Conservation (phyloP, 2,113 vertebrate genomes). For the Psittacara wagleri region DNA sequence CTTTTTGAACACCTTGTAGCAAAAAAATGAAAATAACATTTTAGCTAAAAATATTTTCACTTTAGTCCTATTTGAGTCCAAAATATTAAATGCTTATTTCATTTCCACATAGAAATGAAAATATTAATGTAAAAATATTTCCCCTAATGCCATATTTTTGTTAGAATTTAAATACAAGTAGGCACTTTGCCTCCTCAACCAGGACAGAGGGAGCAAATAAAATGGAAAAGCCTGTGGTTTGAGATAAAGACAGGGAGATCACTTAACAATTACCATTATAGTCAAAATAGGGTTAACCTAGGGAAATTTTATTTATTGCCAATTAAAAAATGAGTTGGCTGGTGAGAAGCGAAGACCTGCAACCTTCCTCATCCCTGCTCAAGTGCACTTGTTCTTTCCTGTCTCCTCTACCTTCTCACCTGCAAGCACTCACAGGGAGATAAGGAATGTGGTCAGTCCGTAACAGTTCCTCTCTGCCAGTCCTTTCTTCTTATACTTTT, state of each 20-base stretch:
- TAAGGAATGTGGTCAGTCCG: not conserved
- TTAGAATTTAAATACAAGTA: not conserved
- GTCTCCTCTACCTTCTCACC: not conserved
- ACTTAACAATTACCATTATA: not conserved
- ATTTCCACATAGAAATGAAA: not conserved
- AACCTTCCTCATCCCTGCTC: not conserved
- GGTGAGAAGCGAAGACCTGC: not conserved
- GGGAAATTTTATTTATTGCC: not conserved
- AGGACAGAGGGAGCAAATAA: not conserved
- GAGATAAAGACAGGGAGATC: not conserved
- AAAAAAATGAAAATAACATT: not conserved
- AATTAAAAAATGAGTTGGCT: not conserved
- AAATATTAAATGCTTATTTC: not conserved
- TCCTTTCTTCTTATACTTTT: not conserved
- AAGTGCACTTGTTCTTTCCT: not conserved
- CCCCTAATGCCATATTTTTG: not conserved
- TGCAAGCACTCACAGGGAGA: rapidly evolving
- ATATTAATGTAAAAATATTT: not conserved
- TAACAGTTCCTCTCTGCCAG: not conserved
- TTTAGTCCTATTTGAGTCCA: not conserved
- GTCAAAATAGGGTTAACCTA: not conserved
- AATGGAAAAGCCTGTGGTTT: not conserved
- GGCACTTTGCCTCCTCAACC: not conserved
- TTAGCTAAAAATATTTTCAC: not conserved
- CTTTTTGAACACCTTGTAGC: not conserved